Base-by-base conservation (phyloP, 2,797 vertebrate species). In the Leptodactylus fallax region DNA sequence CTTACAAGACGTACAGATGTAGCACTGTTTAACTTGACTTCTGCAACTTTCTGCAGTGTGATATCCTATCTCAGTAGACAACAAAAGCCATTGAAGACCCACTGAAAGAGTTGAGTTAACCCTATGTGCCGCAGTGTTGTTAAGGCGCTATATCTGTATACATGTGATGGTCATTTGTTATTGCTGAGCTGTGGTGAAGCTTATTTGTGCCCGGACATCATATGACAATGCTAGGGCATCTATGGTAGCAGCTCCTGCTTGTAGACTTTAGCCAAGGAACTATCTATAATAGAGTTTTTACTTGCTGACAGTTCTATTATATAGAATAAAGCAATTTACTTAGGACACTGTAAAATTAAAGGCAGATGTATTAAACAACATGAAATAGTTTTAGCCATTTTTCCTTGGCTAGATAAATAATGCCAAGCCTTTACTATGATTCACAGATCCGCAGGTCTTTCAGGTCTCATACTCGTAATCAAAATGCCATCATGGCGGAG, bases 401-500 rank as follows among this genome's bases (percentile, higher is more conserved):
- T 79, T 81, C 58, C 58, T 65, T 6, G 19, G 79, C 60, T 81
- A 23, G 10, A 80, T 81, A 65, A 49, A 81, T 81, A 65, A 81
- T 51, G 79, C 36, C 78, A 61, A 36, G 27, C 45, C 55, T 80
- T 58, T 60, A 6, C 78, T 61, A 60, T 80, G 78, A 80, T 80
- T 79, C 78, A 82, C 61, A 82, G 81, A 78, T 85, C 47, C 74
- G 45, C 49, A 78, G 72, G 74, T 85, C 74, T 77, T 77, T 36
- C 67, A 79, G 67, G 69, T 77, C 71, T 77, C 80, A 56, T 69
- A 76, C 58, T 77, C 16, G 69, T 78, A 56, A 51, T 69, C 58
- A 67, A 77, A 83, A 82, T 78, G 25, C 60, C 51, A 82, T 87
- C 21, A 78, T 25, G 0, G 16, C 58, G 5, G 69, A 81, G 49